phyloP scores from a whole-genome alignment of 2,113 vertebrate genomes.

The Leptosomus discolor region DNA sequence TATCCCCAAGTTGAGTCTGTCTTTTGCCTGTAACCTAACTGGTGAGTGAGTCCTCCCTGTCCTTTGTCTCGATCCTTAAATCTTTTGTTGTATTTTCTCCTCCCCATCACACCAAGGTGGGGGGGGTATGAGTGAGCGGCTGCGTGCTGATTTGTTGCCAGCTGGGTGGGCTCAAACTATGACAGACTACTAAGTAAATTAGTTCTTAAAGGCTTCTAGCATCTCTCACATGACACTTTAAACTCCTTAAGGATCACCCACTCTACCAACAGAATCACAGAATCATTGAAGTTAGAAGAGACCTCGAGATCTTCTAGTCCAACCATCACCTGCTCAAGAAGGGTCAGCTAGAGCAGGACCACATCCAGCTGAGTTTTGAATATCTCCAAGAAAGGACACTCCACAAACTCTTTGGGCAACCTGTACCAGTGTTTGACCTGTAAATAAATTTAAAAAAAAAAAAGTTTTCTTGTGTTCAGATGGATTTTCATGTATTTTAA shows the following conservation, averaged over 20 bases:
- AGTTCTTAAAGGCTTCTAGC: not conserved
- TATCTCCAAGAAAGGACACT: not conserved
- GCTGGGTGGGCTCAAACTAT: too few species aligned
- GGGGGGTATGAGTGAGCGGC: too few species aligned
- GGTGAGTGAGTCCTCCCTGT: too few species aligned
- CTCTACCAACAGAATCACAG: not conserved
- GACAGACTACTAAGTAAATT: not conserved
- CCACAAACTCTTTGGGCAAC: not conserved
- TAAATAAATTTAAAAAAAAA: not conserved
- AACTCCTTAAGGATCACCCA: not conserved
- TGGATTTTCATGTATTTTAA: not conserved
- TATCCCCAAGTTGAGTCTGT: too few species aligned
- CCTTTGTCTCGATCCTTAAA: too few species aligned
- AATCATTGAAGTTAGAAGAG: not conserved
- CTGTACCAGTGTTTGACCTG: not conserved
- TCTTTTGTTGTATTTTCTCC: too few species aligned
- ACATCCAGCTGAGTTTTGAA: accelerated
- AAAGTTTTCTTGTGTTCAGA: not conserved
- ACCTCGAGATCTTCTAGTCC: not conserved
- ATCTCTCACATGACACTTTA: not conserved
- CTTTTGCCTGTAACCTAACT: too few species aligned
- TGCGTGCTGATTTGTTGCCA: too few species aligned
- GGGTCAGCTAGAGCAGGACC: not conserved
- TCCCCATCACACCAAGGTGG: too few species aligned
- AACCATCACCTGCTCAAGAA: not conserved